A percentile compares a stretch with the other conserved stretches of the same genome.
phyloP scores from a whole-genome alignment of 2,888 invertebrate species.

The Mechanitis mazaeus region DNA sequence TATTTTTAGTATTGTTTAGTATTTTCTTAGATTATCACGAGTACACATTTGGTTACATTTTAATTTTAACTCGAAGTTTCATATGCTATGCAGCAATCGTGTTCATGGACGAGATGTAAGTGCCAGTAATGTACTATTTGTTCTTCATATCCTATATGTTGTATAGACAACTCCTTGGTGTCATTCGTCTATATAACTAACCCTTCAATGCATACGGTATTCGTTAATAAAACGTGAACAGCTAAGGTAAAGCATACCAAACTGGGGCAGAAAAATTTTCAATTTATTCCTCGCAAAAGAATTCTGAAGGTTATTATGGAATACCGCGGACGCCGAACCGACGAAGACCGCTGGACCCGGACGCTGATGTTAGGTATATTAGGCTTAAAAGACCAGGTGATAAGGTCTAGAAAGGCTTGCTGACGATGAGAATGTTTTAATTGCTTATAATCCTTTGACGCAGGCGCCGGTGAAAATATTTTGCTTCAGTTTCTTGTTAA shows the following conservation, averaged over 20 bases:
- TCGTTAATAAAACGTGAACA: conserved; percentile 27
- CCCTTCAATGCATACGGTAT: conserved; percentile 19
- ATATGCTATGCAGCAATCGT: too few species aligned
- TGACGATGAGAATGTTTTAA: conserved; percentile 6
- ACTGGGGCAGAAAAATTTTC: conserved; percentile 27
- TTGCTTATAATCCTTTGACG: conserved; percentile 21
- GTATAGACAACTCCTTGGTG: background rate
- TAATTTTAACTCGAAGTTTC: too few species aligned
- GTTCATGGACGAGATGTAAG: too few species aligned
- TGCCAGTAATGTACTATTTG: too few species aligned
- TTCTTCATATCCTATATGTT: background rate
- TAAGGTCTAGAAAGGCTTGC: background rate
- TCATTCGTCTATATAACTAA: background rate
- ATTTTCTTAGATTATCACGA: too few species aligned
- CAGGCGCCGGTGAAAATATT: conserved; percentile 7
- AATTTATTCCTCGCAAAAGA: conserved; percentile 28
- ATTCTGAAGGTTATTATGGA: conserved; percentile 28
- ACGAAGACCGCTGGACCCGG: conserved; percentile 23
- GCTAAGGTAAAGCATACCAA: conserved; percentile 27
- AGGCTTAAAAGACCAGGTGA: conserved; percentile 1
- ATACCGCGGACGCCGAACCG: conserved; percentile 22
- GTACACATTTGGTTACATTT: too few species aligned
- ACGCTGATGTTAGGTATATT: conserved; percentile 6
- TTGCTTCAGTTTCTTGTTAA: conserved; percentile 4
- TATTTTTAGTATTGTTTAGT: too few species aligned